Base-by-base conservation (phyloP, 2,113 vertebrate genomes). In the Crocuta crocuta region DNA sequence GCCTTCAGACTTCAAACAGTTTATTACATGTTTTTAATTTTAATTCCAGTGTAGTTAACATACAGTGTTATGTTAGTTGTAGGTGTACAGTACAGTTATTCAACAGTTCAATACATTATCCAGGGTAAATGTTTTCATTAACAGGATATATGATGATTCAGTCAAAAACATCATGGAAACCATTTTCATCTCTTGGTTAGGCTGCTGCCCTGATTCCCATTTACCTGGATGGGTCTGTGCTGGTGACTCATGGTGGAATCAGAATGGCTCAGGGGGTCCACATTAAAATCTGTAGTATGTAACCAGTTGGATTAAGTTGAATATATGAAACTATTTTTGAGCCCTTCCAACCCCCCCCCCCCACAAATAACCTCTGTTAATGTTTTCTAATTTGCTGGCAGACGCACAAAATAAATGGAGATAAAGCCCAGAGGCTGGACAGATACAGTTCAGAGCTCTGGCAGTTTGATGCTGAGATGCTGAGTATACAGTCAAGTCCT, bases 261-360 rank as follows among this genome's bases (percentile, higher is more conserved):
- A 99, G 99, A 97, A 98, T 99, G 99, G 99, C 99, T 16, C 99
- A 99, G 86, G 99, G 99, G 0, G 81, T 99, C 94, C 99, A 99
- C 98, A 99, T 99, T 24, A 99, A 99, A 95, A 98, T 99, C 91
- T 99, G 99, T 73, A 97, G 96, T 68, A 17, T 43, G 55, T 35
- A 82, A 63, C 66, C 53, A 7, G 17, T 16, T 33, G 2, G 24
- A 13, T 71, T 53, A 84, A 21, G 17, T 9, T 80, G 73, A 2
- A 7, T 81, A 48, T 15, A 17, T 31, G 74, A 78, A 78, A 31
- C 48, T 78, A 78, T 78, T 48, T 74, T 78, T 48, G 43, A 48
- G 26, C 23, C 74, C 16, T 78, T 48, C 43, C 26, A 17, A 78
- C 24, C 24, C 26, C 39, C 24, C 26, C 39, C 5, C 11, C 28